Conservation (phyloP, 2,113 vertebrate species). For the Ammodytes dubius region DNA sequence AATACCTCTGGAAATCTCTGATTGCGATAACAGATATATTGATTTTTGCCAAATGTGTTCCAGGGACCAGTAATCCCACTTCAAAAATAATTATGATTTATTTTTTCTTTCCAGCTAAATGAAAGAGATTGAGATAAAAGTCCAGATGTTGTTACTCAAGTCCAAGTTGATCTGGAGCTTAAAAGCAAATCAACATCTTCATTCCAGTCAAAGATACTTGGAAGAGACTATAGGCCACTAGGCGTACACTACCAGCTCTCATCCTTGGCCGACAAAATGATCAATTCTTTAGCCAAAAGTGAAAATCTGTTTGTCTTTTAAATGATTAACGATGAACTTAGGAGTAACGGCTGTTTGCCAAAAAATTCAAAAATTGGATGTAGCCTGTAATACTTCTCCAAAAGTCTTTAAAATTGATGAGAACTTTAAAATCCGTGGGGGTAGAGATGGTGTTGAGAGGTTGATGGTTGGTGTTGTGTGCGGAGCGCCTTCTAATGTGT, state of each 20-base stretch:
- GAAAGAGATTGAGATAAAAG: conserved; percentile 54
- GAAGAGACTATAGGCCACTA: not conserved
- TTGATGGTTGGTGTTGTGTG: not conserved
- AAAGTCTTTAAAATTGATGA: conserved; percentile 13
- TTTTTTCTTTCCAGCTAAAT: conserved; percentile 34
- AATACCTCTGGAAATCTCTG: not conserved
- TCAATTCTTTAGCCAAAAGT: conserved; percentile 8
- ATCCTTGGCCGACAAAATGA: conserved; percentile 24
- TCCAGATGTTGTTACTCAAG: conserved; percentile 65
- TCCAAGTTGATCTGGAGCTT: conserved; percentile 24
- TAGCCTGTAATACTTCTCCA: conserved; percentile 1
- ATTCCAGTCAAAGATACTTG: conserved; percentile 42
- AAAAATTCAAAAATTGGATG: not conserved
- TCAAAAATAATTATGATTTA: conserved; percentile 12
- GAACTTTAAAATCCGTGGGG: not conserved
- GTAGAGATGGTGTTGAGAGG: conserved; percentile 22
- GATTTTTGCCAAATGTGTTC: conserved; percentile 4
- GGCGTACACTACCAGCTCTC: not conserved
- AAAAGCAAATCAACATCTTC: conserved; percentile 53
- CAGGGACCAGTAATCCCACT: not conserved
- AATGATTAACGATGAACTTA: conserved; percentile 32
- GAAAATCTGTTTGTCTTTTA: conserved; percentile 44
- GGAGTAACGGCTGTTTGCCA: conserved; percentile 1
- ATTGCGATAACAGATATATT: not conserved
- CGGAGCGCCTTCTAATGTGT: conserved; percentile 35